These are phyloP conservation scores for Pteromalus puparum DNA, from an alignment of 1,140 invertebrate genomes.

Conservation along the genomic window DNA sequence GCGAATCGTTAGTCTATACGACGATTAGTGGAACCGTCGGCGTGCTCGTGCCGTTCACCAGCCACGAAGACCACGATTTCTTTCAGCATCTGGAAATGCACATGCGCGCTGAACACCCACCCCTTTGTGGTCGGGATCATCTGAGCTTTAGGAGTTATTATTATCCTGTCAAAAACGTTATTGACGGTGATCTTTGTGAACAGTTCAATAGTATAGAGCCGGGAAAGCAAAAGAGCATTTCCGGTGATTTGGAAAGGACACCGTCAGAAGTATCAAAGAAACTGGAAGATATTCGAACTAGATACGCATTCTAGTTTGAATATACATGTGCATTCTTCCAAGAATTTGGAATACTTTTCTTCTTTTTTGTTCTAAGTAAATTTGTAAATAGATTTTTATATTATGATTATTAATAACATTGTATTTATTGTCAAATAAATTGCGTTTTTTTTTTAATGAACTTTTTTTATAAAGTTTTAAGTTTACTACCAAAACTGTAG, in stretches of 20 bases:
- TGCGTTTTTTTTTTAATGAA: constrained; percentile 7
- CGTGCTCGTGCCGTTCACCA: constrained; percentile 97
- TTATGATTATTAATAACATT: constrained; percentile 3
- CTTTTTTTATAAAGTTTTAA: not conserved
- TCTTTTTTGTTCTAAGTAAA: constrained; percentile 1
- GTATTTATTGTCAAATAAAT: constrained; percentile 42
- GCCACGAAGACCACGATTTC: constrained; percentile 98
- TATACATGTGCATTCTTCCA: not conserved
- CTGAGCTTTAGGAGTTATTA: constrained; percentile 98
- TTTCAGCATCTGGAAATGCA: constrained; percentile 99
- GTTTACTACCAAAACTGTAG: not conserved
- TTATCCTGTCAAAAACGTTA: constrained; percentile 98
- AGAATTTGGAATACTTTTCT: not conserved
- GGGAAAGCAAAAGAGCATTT: constrained; percentile 95
- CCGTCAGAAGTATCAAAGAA: constrained; percentile 98
- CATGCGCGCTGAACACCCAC: constrained; percentile 97
- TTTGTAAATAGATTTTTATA: constrained; percentile 34
- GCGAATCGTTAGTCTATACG: constrained; percentile 96
- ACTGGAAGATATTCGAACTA: constrained; percentile 93
- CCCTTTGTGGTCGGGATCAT: constrained; percentile 97
- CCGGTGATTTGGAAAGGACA: constrained; percentile 94
- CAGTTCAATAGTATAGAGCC: constrained; percentile 98
- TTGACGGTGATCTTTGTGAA: constrained; percentile 99
- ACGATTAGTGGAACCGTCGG: constrained; percentile 97
- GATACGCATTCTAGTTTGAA: constrained; percentile 92